These are phyloP conservation scores for Uropsilus gracilis DNA, from an alignment of 2,113 vertebrate genomes.

Conservation along the genomic window DNA sequence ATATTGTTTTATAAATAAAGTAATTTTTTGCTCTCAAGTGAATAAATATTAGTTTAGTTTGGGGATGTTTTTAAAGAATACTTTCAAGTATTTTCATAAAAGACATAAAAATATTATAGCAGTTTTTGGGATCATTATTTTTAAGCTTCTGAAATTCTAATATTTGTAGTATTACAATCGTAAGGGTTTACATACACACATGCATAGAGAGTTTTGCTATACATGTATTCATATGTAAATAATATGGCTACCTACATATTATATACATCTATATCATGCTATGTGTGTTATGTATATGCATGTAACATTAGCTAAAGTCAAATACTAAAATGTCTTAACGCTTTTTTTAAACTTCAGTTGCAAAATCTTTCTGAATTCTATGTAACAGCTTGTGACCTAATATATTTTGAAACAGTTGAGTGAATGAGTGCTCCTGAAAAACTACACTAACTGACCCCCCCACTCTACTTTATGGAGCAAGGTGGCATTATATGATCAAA, in stretches of 20 bases:
- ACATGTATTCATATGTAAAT: neutral
- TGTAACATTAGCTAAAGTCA: neutral
- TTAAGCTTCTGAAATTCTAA: neutral
- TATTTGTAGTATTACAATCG: neutral
- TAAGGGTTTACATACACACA: neutral
- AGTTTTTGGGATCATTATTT: neutral
- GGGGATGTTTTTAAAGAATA: neutral
- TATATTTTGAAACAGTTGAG: neutral
- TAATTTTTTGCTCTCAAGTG: neutral
- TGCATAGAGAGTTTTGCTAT: neutral
- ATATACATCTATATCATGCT: too few species aligned
- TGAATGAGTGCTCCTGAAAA: slow-evolving; percentile 6
- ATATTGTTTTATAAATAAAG: neutral
- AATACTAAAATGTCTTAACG: neutral
- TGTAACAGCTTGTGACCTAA: neutral
- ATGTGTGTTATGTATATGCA: neutral
- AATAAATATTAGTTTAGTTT: neutral
- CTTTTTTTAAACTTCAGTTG: neutral
- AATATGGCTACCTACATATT: too few species aligned
- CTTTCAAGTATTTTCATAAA: neutral
- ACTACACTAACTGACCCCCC: neutral
- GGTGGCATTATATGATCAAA: neutral
- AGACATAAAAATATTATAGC: neutral
- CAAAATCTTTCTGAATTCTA: slow-evolving; percentile 14
- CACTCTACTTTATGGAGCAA: neutral